These are phyloP conservation scores for Aphidius colemani DNA, from an alignment of 2,888 invertebrate species.

Conservation along the genomic window DNA sequence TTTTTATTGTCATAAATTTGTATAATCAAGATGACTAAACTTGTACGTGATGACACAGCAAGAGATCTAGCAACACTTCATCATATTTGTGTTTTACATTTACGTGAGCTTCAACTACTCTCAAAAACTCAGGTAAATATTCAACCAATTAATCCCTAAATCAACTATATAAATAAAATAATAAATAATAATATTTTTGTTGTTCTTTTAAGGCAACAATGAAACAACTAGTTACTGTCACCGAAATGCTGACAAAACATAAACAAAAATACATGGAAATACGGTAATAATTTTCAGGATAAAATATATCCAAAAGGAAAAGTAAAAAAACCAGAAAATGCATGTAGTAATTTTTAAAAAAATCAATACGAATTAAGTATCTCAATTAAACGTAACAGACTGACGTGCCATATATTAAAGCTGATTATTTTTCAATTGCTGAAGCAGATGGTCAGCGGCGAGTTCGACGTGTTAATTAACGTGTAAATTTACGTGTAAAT, in stretches of 20 bases:
- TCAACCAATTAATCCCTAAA: slow-evolving; percentile 12
- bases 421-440: no score
- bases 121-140: slow-evolving; percentile 69
- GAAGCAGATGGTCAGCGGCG: no score
- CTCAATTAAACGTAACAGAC: slow-evolving; percentile 57
- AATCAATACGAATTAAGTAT: slow-evolving; percentile 44
- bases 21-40: slow-evolving; percentile 59
- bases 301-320: slow-evolving; percentile 20
- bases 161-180: slow-evolving; percentile 7
- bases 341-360: slow-evolving; percentile 28
- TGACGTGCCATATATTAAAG: slow-evolving; percentile 60
- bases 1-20: no score
- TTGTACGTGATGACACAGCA: slow-evolving; percentile 70
- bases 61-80: slow-evolving; percentile 93
- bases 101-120: slow-evolving; percentile 82
- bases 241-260: slow-evolving; percentile 96
- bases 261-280: slow-evolving; percentile 95
- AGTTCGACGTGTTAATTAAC: no score
- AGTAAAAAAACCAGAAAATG: background rate
- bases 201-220: slow-evolving; percentile 69
- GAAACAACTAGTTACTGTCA: slow-evolving; percentile 92
- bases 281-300: slow-evolving; percentile 54
- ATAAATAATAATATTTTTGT: slow-evolving; percentile 11
- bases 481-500: no score
- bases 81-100: slow-evolving; percentile 93